Percentiles rank a stretch among this genome's conserved stretches.
These are phyloP conservation scores for Chiroxiphia lanceolata DNA, from an alignment of 2,797 vertebrate genomes.

Conservation along the genomic window DNA sequence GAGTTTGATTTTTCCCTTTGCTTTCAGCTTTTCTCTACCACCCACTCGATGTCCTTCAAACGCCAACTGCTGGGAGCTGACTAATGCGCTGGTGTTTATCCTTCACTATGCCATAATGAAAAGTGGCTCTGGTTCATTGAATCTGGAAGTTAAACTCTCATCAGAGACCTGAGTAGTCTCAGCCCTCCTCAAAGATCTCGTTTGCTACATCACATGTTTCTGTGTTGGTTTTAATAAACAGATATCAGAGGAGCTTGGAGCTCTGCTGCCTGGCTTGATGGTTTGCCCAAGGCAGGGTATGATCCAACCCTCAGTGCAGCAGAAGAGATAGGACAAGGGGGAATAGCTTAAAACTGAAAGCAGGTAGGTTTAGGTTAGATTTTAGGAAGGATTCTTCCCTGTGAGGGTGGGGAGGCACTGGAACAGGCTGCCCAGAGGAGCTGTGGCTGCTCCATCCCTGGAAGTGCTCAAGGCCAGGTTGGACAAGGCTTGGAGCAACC, in stretches of 20 bases:
- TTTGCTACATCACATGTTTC: neutral
- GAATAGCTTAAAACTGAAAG: neutral
- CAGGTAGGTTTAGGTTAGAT: neutral
- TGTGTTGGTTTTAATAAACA: neutral
- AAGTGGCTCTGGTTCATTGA: neutral
- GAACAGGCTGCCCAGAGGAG: neutral
- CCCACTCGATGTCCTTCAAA: slow-evolving; percentile 45
- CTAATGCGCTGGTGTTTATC: slow-evolving; percentile 32
- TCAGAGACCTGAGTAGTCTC: neutral
- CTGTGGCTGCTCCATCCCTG: neutral
- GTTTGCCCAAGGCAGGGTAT: neutral
- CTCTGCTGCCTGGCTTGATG: neutral
- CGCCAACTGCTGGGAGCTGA: neutral
- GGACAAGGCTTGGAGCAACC: neutral
- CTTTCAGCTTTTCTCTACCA: slow-evolving; percentile 22
- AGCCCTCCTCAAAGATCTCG: neutral
- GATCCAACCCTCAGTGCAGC: neutral
- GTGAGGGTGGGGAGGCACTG: neutral
- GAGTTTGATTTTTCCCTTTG: neutral
- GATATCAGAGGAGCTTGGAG: neutral
- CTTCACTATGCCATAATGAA: neutral
- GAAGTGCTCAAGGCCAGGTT: neutral
- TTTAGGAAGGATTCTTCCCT: neutral
- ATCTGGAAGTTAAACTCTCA: neutral
- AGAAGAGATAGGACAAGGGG: neutral